phyloP scores from a whole-genome alignment of 2,888 invertebrate genomes.

The Microdon myrmicae region DNA sequence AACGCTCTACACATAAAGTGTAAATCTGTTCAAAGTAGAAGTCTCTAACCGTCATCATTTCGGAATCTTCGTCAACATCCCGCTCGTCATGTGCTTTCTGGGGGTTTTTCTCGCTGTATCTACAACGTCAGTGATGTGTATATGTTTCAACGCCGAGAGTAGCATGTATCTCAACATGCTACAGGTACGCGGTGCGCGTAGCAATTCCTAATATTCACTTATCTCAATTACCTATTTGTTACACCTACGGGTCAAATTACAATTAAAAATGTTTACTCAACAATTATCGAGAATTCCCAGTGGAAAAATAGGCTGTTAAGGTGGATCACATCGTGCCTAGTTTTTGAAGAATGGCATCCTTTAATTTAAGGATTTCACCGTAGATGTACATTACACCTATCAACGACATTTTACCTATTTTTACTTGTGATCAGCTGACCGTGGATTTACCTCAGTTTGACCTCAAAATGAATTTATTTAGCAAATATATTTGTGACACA shows the following conservation, averaged over 20 bases:
- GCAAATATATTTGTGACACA: constrained; percentile 10
- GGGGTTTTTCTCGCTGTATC: constrained; percentile 32
- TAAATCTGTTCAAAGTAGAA: constrained; percentile 18
- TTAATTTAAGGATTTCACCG: too few species aligned
- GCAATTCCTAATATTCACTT: constrained; percentile 8
- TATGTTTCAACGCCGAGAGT: constrained; percentile 30
- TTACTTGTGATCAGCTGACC: constrained; percentile 9
- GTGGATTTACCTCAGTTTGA: constrained; percentile 17
- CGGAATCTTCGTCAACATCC: constrained; percentile 40
- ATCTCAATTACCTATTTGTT: constrained; percentile 1
- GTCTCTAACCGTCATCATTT: constrained; percentile 39
- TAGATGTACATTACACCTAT: too few species aligned
- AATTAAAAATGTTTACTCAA: too few species aligned
- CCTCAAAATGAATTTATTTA: constrained; percentile 16
- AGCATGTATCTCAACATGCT: constrained; percentile 44
- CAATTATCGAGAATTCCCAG: too few species aligned
- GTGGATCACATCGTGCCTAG: too few species aligned
- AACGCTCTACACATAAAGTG: constrained; percentile 35
- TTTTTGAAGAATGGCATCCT: too few species aligned
- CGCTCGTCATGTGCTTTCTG: constrained; percentile 45
- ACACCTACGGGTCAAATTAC: too few species aligned
- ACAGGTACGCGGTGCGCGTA: constrained; percentile 26
- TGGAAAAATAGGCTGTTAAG: too few species aligned
- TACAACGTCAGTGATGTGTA: constrained; percentile 12
- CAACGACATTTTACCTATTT: too few species aligned